A percentile compares a stretch with the other conserved stretches of the same genome.
Conservation (phyloP, 2,113 vertebrate genomes). For the Callorhinus ursinus region DNA sequence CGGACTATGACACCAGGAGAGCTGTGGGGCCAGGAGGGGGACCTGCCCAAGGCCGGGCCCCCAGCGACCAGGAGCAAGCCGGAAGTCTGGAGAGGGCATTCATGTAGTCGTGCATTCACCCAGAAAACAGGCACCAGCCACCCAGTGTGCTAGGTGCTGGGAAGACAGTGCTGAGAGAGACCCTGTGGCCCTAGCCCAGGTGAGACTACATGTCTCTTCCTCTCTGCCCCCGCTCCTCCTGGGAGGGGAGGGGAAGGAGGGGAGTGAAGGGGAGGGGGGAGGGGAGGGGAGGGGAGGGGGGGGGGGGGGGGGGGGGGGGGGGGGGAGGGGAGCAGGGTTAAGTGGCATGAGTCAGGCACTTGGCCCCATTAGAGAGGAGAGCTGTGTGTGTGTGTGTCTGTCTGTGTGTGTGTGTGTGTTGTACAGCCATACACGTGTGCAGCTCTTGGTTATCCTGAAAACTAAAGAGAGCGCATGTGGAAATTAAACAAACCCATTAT, state of each 20-base stretch:
- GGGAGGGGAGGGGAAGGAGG: too few relatives aligned
- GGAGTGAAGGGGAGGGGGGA: neutral
- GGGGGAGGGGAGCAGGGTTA: neutral
- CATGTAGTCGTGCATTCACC: neutral
- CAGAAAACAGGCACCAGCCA: neutral
- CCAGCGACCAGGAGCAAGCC: neutral
- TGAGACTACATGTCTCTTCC: too few relatives aligned
- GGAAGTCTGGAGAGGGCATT: too few relatives aligned
- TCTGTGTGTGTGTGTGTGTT: neutral
- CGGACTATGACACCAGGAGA: accelerated
- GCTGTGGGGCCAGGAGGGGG: neutral
- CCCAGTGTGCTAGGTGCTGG: too few relatives aligned
- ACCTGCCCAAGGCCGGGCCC: accelerated
- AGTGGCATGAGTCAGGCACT: neutral
- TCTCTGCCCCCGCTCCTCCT: neutral
- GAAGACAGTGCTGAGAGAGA: neutral
- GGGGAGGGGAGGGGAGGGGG: neutral
- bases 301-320: too few relatives aligned
- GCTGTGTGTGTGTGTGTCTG: neutral
- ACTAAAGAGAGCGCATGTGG: neutral
- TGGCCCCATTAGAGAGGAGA: neutral
- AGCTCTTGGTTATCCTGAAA: neutral
- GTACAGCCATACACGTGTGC: neutral
- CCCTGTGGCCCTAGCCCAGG: accelerated
- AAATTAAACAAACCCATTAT: neutral